phyloP scores from a whole-genome alignment of 1,140 invertebrate genomes.

The Trypoxylus dichotomus region DNA sequence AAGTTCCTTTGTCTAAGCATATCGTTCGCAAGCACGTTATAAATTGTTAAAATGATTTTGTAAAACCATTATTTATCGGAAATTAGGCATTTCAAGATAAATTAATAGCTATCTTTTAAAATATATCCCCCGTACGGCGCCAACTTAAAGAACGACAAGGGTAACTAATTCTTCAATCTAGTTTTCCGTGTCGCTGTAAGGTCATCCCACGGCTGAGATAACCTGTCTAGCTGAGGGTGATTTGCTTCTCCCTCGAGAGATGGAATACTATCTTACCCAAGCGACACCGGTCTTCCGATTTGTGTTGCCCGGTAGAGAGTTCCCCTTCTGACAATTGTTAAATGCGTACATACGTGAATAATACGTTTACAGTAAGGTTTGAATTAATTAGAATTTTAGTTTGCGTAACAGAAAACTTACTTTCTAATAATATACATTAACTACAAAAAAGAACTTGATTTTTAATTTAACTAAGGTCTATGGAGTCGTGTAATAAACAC shows the following conservation, averaged over 20 bases:
- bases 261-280: background rate
- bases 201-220: slow-evolving; percentile 8
- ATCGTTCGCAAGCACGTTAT: too few species aligned
- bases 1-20: too few species aligned
- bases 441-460: too few species aligned
- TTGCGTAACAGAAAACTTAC: background rate
- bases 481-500: too few species aligned
- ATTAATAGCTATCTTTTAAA: too few species aligned
- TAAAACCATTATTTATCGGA: too few species aligned
- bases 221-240: background rate
- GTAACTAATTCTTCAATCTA: slow-evolving; percentile 1
- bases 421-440: too few species aligned
- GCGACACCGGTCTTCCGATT: background rate
- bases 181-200: background rate
- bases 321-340: background rate
- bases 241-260: background rate
- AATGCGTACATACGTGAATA: background rate
- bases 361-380: background rate
- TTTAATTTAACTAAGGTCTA: too few species aligned
- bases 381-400: background rate
- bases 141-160: background rate
- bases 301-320: background rate
- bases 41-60: too few species aligned
- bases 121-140: too few species aligned
- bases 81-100: too few species aligned